phyloP scores from a whole-genome alignment of 2,888 invertebrate genomes.

The Chalcis sispes region DNA sequence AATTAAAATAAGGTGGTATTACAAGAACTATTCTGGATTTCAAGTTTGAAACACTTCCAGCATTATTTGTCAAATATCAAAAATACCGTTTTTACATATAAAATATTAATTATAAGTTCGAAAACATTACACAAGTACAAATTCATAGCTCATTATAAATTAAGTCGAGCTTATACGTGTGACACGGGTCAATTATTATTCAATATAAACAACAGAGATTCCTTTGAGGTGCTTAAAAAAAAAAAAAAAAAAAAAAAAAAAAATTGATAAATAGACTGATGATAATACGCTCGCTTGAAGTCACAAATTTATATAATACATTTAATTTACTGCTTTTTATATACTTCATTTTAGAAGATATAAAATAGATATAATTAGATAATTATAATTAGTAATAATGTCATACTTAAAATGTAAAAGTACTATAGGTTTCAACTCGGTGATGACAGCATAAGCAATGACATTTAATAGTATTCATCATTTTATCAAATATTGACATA shows the following conservation, averaged over 20 bases:
- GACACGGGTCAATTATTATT: constrained; percentile 30
- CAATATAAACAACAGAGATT: constrained; percentile 13
- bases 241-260: no score
- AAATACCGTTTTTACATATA: neutral
- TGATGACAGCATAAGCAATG: no score
- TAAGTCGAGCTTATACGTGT: constrained; percentile 16
- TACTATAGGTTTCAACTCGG: no score
- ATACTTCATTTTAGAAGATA: neutral
- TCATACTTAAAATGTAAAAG: no score
- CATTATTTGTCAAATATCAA: constrained; percentile 29
- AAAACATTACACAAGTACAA: constrained; percentile 43
- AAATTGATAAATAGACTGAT: constrained; percentile 42
- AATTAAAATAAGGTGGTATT: constrained; percentile 12
- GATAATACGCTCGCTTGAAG: constrained; percentile 12
- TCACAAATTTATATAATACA: constrained; percentile 16
- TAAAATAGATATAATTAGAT: neutral
- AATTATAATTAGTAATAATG: no score
- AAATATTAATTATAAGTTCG: neutral
- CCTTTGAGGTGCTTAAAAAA: constrained; percentile 19
- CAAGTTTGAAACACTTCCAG: constrained; percentile 45
- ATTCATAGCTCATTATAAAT: constrained; percentile 24
- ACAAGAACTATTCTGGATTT: constrained; percentile 8
- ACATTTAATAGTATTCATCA: neutral
- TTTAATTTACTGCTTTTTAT: neutral
- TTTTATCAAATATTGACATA: constrained; percentile 13